A percentile compares a stretch with the other conserved stretches of the same genome.
Conservation (phyloP, 2,113 vertebrate genomes). For the Takifugu bimaculatus region DNA sequence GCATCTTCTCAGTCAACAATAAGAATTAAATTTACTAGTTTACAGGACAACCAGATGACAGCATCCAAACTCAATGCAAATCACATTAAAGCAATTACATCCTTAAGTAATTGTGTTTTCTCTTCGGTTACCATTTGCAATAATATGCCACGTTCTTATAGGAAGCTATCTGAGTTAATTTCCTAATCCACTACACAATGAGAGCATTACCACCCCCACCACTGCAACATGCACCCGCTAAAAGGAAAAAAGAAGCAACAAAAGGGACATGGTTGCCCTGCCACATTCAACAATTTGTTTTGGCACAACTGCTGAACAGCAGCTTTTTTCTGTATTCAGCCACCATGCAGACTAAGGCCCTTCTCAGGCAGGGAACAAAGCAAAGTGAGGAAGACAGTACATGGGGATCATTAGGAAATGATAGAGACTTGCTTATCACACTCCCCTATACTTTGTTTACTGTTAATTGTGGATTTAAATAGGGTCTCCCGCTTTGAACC, state of each 20-base stretch:
- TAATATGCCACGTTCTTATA: too few species aligned
- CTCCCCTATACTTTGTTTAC: conserved; percentile 4
- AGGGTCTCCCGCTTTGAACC: not conserved
- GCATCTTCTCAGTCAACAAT: not conserved
- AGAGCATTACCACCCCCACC: conserved; percentile 5
- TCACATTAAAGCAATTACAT: too few species aligned
- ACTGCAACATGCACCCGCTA: conserved; percentile 9
- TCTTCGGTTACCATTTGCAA: too few species aligned
- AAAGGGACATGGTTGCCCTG: conserved; percentile 16
- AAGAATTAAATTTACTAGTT: too few species aligned
- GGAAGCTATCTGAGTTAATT: too few species aligned
- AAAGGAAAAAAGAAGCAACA: conserved; percentile 17
- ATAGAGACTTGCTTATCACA: not conserved
- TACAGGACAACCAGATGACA: not conserved
- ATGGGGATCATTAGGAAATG: conserved; percentile 1
- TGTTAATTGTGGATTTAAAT: not conserved
- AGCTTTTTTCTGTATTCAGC: conserved; percentile 5
- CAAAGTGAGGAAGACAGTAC: conserved; percentile 1
- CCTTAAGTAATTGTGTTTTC: too few species aligned
- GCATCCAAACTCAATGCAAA: not conserved
- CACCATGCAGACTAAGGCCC: too few species aligned
- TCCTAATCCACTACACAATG: conserved; percentile 8
- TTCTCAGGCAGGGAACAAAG: not conserved
- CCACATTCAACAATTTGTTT: conserved; percentile 52
- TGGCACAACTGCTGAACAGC: conserved; percentile 38